Evolutionary conservation across 2,888 invertebrate species (phyloP).

Genomic region (Bruchidius siliquastri): DNA sequence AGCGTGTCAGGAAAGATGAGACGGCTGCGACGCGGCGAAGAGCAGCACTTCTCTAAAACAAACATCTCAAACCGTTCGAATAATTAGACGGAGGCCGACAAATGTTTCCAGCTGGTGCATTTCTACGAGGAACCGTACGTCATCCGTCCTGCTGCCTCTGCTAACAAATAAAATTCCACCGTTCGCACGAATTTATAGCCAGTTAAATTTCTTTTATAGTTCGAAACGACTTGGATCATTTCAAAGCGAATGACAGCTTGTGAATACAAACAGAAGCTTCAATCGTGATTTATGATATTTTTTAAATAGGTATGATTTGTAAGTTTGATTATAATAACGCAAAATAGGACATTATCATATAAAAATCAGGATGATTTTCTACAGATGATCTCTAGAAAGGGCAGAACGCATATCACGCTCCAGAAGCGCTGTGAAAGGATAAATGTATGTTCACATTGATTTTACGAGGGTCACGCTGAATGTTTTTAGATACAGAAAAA

Average conservation of each 20-base stretch:
- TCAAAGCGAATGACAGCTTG: not conserved
- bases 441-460: too few species aligned
- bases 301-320: too few species aligned
- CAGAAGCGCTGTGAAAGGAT: too few species aligned
- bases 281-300: not conserved
- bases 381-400: too few species aligned
- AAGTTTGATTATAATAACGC: too few species aligned
- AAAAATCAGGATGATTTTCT: too few species aligned
- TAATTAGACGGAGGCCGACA: conserved; percentile 32
- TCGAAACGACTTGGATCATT: not conserved
- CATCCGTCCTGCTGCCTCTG: conserved; percentile 1
- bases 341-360: too few species aligned
- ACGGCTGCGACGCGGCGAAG: conserved; percentile 10
- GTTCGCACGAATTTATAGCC: not conserved
- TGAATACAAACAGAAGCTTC: not conserved
- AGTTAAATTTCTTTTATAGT: not conserved
- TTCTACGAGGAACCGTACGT: conserved; percentile 7
- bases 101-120: conserved; percentile 37
- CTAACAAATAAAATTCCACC: conserved; percentile 11
- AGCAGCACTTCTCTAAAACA: conserved; percentile 34
- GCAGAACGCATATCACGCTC: too few species aligned
- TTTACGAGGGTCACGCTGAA: too few species aligned
- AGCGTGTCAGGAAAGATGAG: conserved; percentile 6
- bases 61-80: conserved; percentile 28
- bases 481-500: too few species aligned